Conservation (phyloP, 1,140 invertebrate species). For the Drosophila lini region DNA sequence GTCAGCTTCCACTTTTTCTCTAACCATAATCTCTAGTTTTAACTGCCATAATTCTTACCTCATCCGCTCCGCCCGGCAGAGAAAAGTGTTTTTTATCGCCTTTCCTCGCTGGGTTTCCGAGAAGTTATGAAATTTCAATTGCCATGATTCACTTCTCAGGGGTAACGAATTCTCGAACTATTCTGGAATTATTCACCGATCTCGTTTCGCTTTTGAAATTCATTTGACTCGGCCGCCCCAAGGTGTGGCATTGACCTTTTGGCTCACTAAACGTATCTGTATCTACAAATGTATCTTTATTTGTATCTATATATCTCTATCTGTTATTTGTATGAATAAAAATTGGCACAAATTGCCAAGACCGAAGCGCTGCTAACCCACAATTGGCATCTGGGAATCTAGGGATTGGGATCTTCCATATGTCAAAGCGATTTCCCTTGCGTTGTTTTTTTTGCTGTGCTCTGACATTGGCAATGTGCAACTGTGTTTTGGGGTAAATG, state of each 20-base stretch:
- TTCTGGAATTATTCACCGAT: slow-evolving; percentile 22
- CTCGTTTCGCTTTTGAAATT: slow-evolving; percentile 41
- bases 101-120: background rate
- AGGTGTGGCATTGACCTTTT: slow-evolving; percentile 61
- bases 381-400: slow-evolving; percentile 63
- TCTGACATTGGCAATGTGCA: slow-evolving; percentile 46
- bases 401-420: slow-evolving; percentile 41
- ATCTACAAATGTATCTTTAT: slow-evolving; percentile 20
- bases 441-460: background rate
- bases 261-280: slow-evolving; percentile 23
- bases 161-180: slow-evolving; percentile 8
- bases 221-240: slow-evolving; percentile 29
- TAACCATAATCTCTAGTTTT: background rate
- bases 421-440: slow-evolving; percentile 27
- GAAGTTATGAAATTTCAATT: slow-evolving; percentile 53
- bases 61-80: background rate
- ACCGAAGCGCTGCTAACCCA: slow-evolving; percentile 64
- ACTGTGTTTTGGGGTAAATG: slow-evolving; percentile 56
- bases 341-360: slow-evolving; percentile 52
- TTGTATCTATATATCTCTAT: slow-evolving; percentile 43
- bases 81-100: slow-evolving; percentile 10
- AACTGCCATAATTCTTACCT: slow-evolving; percentile 8
- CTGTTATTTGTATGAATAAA: background rate
- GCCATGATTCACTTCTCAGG: slow-evolving; percentile 28
- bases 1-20: background rate